Percentiles rank a stretch among this genome's conserved stretches.
phyloP scores from a whole-genome alignment of 2,797 vertebrate genomes.

The Loris lydekkerianus region DNA sequence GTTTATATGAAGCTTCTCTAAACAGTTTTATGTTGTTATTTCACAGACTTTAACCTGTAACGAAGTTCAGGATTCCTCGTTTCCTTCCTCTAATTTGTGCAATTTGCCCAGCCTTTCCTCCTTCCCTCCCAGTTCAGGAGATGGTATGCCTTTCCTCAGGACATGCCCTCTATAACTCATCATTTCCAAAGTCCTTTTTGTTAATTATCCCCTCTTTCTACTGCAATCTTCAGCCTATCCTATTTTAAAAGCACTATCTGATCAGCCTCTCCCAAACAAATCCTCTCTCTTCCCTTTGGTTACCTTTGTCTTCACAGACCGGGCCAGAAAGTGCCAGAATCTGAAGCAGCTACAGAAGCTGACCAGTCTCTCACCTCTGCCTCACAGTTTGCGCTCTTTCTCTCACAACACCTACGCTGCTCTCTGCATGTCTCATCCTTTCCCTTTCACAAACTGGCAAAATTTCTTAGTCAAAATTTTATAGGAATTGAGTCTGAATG shows the following conservation, averaged over 20 bases:
- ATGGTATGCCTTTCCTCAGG: not conserved
- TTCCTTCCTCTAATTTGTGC: not conserved
- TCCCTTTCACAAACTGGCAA: not conserved
- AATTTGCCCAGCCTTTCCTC: not conserved
- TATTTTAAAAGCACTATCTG: not conserved
- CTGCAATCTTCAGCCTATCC: not conserved
- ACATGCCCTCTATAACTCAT: not conserved
- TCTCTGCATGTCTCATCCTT: not conserved
- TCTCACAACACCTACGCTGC: not conserved
- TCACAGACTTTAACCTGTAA: not conserved
- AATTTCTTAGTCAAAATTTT: not conserved
- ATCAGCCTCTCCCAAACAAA: not conserved
- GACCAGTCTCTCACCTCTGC: not conserved
- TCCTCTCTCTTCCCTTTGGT: not conserved
- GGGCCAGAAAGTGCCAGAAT: not conserved
- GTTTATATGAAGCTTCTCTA: not conserved
- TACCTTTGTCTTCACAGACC: not conserved
- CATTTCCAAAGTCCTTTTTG: not conserved
- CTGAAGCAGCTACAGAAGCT: not conserved
- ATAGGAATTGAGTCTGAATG: not conserved
- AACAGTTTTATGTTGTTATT: conserved; percentile 35
- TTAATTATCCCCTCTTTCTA: not conserved
- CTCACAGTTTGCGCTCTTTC: not conserved
- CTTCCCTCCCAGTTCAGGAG: not conserved
- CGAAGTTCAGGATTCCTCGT: not conserved